Conservation (phyloP, 2,888 invertebrate genomes). For the Alcis repandata region DNA sequence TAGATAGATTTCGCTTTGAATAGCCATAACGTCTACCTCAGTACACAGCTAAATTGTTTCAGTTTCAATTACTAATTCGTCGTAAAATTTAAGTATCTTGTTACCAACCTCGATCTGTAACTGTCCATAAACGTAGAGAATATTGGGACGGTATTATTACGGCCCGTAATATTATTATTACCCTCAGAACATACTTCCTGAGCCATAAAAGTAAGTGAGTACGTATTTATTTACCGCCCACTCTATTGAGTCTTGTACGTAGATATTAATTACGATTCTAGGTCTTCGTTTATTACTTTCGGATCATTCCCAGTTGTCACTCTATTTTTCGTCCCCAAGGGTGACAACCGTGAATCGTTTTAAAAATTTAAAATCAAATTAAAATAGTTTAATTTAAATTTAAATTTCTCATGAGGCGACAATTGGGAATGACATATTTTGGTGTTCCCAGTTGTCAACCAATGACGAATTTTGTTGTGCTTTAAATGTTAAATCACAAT, state of each 20-base stretch:
- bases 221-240: conserved; percentile 65
- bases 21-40: neutral
- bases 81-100: conserved; percentile 27
- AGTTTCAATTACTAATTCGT: conserved; percentile 17
- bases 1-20: no score
- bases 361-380: no score
- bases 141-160: conserved; percentile 64
- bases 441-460: no score
- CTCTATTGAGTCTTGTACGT: conserved; percentile 65
- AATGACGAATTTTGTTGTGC: no score
- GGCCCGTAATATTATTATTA: conserved; percentile 63
- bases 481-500: no score
- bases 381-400: no score
- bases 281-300: conserved; percentile 49
- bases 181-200: conserved; percentile 57
- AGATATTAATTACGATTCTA: conserved; percentile 66
- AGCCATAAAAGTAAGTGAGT: conserved; percentile 70
- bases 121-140: conserved; percentile 60
- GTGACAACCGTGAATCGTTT: no score
- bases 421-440: no score
- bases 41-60: neutral
- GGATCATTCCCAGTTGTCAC: no score
- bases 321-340: no score
- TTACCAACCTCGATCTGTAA: conserved; percentile 47
- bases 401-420: no score